Evolutionary conservation across 2,888 invertebrate genomes (phyloP).

Genomic region (Patella ulyssiponensis): DNA sequence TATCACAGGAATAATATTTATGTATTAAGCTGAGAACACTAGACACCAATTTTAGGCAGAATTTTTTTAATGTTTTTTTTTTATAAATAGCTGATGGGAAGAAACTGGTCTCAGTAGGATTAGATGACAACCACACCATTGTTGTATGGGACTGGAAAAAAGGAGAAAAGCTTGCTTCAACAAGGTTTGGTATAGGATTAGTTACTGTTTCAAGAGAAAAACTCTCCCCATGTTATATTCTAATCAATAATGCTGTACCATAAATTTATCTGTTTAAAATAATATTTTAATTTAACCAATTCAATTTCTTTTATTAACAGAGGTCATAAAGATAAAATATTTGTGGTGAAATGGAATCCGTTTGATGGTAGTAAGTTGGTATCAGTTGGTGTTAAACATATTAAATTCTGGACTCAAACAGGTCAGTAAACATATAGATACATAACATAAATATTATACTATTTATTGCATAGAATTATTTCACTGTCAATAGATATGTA

Average conservation of each 20-base stretch:
- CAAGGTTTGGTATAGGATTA: constrained; percentile 58
- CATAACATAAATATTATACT: too few species aligned
- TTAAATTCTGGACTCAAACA: constrained; percentile 73
- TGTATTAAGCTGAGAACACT: neutral
- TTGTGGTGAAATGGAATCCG: constrained; percentile 73
- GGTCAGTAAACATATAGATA: constrained; percentile 48
- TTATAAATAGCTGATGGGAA: constrained; percentile 70
- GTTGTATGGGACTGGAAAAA: constrained; percentile 74
- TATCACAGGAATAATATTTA: neutral
- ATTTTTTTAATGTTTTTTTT: neutral
- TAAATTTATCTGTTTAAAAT: neutral
- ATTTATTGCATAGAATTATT: too few species aligned
- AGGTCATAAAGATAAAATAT: constrained; percentile 73
- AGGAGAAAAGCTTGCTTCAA: constrained; percentile 73
- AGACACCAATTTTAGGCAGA: neutral
- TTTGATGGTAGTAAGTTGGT: constrained; percentile 68
- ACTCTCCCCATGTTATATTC: neutral
- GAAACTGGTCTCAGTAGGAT: constrained; percentile 71
- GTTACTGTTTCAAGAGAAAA: too few species aligned
- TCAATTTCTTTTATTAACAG: constrained; percentile 49
- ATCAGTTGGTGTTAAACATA: constrained; percentile 73
- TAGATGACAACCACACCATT: constrained; percentile 73
- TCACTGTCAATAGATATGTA: too few species aligned
- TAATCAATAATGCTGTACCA: neutral
- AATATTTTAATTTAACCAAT: neutral